Base-by-base conservation (phyloP, 2,888 invertebrate genomes). In the Temnothorax rugatulus region DNA sequence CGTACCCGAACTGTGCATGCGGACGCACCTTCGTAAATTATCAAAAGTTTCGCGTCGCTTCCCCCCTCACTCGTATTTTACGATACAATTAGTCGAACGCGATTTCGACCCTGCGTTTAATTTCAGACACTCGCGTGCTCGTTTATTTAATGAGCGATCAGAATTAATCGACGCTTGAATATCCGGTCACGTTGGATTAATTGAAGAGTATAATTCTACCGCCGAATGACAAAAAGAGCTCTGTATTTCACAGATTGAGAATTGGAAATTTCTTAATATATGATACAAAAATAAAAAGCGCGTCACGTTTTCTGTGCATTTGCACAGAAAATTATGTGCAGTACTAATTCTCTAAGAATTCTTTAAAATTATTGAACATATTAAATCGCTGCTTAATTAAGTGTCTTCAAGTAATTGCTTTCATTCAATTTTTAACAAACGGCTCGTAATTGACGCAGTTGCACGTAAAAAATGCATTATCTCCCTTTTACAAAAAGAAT, bases 171-270 rank as follows among this genome's bases (percentile, higher is more conserved):
- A 44, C 73, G 63, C 44, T 68, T 25, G 84, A 88, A 71, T 52
- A 41, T 64, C 52, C 59, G 34, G 52, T 64, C 75, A 68, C 75
- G 82, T 89, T 84, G 84, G 68, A 86, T 89, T 87, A 89, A 90
- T 87, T 86, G 76, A 86, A 88, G 73, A 54, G 68, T 44, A 57
- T 44, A 57, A 81, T 74, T 34, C 38, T n/a, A 34, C 73, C 38
- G 9, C 3, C 52, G 57, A 47, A 41, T 71, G 79, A 82, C 77
- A 83, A 83, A 83, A 83, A 74, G 64, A 34, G 54, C 7, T 52
- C 11, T 76, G 11, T 52, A 25, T 83, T 52, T 69, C 71, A 34
- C 3, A 4, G 57, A 21, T 34, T 59, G 44, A 29, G 64, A 83
- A 85, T 61, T 66, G 77, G 25, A 83, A 77, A 73, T n/a, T 50